These are phyloP conservation scores for Pedionomus torquatus DNA, from an alignment of 2,113 vertebrate genomes.

Conservation along the genomic window DNA sequence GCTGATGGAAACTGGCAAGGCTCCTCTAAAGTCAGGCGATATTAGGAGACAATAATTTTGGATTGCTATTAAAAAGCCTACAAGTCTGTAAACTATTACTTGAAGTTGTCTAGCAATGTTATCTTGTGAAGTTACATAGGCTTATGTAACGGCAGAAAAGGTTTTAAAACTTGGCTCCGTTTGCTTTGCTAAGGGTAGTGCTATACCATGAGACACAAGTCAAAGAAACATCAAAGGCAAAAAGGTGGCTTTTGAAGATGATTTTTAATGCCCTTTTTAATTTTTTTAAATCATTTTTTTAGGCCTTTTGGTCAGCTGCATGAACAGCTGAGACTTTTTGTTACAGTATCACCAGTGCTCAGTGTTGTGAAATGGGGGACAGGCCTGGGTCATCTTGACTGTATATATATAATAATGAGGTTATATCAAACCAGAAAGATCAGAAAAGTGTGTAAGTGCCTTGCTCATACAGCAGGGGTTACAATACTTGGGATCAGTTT, in stretches of 20 bases:
- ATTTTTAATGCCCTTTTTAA: background rate
- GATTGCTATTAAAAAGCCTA: background rate
- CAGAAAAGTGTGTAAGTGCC: background rate
- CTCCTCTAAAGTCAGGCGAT: background rate
- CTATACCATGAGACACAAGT: background rate
- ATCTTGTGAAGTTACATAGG: background rate
- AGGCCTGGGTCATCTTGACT: background rate
- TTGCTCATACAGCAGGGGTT: background rate
- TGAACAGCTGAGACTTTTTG: background rate
- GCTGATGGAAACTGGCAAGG: constrained; percentile 10
- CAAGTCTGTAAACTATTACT: background rate
- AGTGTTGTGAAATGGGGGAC: background rate
- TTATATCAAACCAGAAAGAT: background rate
- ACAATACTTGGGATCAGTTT: background rate
- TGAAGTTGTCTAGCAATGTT: constrained; percentile 8
- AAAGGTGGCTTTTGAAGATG: background rate
- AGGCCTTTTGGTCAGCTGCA: background rate
- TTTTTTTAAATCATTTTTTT: too few relatives aligned
- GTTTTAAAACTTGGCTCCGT: background rate
- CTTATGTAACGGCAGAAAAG: background rate
- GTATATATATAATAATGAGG: background rate
- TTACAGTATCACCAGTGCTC: background rate
- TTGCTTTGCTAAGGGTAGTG: background rate
- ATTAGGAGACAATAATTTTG: constrained; percentile 25
- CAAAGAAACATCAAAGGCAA: background rate